Evolutionary conservation across 2,888 invertebrate species (phyloP).

Genomic region (Tachina lurida): DNA sequence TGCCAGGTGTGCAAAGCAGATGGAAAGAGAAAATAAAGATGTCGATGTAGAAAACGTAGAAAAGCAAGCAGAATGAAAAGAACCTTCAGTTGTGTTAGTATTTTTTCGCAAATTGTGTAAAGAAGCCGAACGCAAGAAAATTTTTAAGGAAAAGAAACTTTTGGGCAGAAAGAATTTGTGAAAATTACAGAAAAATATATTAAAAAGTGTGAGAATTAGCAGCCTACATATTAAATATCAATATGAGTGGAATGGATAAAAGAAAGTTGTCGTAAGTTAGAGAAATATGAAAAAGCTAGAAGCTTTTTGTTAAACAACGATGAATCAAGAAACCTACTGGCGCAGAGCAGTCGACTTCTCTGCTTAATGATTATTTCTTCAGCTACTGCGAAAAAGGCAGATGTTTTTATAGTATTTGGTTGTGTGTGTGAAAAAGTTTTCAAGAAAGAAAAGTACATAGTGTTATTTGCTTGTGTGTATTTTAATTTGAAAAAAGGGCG

Average conservation of each 20-base stretch:
- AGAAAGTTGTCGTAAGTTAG: slow-evolving; percentile 83
- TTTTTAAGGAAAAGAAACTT: slow-evolving; percentile 21
- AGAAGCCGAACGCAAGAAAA: slow-evolving; percentile 52
- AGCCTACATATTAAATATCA: slow-evolving; percentile 54
- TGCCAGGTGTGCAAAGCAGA: slow-evolving; percentile 26
- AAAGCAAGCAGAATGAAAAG: slow-evolving; percentile 56
- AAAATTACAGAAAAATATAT: slow-evolving; percentile 18
- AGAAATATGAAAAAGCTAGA: slow-evolving; percentile 48
- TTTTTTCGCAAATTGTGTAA: slow-evolving; percentile 66
- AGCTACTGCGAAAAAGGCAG: slow-evolving; percentile 73
- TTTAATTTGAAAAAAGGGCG: slow-evolving; percentile 63
- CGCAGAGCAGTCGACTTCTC: slow-evolving; percentile 71
- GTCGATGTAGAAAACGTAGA: neutral
- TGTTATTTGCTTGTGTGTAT: slow-evolving; percentile 13
- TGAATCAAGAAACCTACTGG: slow-evolving; percentile 55
- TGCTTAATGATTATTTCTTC: slow-evolving; percentile 66
- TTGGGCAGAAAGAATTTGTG: slow-evolving; percentile 21
- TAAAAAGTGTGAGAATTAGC: slow-evolving; percentile 43
- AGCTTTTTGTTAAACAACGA: slow-evolving; percentile 71
- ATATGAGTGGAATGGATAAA: slow-evolving; percentile 80
- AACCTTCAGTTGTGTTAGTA: slow-evolving; percentile 67
- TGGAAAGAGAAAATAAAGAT: neutral
- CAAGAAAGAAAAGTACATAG: slow-evolving; percentile 63
- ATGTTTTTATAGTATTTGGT: slow-evolving; percentile 73
- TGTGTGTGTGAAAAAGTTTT: slow-evolving; percentile 62